Conservation (phyloP, 2,113 vertebrate species). For the Mormyrus lacerda region DNA sequence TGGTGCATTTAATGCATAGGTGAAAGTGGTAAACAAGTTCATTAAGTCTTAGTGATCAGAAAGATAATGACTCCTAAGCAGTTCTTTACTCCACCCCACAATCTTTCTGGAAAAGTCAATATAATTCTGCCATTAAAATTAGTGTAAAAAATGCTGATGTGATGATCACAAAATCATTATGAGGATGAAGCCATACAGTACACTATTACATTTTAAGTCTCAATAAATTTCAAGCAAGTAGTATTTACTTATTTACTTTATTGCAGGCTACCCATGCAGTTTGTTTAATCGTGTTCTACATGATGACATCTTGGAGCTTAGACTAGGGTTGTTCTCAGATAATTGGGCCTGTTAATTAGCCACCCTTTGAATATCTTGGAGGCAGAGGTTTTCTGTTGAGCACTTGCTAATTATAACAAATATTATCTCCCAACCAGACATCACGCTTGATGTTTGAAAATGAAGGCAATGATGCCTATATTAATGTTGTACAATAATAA, state of each 20-base stretch:
- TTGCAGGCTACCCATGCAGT: not conserved
- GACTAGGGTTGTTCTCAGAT: not conserved
- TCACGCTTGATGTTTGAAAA: not conserved
- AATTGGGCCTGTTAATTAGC: not conserved
- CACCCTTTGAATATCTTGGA: not conserved
- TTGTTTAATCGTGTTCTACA: not conserved
- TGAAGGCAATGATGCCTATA: not conserved
- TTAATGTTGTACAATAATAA: not conserved
- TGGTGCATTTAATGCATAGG: too few species aligned
- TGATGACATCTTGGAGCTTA: not conserved
- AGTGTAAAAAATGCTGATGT: not conserved
- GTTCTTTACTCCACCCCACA: too few species aligned
- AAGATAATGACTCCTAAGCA: too few species aligned
- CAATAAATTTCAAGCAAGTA: not conserved
- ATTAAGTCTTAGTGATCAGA: too few species aligned
- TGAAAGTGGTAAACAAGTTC: too few species aligned
- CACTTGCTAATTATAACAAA: not conserved
- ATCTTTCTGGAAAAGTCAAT: too few species aligned
- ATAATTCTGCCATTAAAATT: not conserved
- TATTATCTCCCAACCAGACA: not conserved
- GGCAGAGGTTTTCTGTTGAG: not conserved
- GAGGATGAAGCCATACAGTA: not conserved
- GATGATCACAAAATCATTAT: not conserved
- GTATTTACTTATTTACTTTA: not conserved
- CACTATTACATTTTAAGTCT: not conserved